Evolutionary conservation across 2,797 vertebrate genomes (phyloP), one percentile per base, ranked within the genome.

Genomic region (Borostomias antarcticus): DNA sequence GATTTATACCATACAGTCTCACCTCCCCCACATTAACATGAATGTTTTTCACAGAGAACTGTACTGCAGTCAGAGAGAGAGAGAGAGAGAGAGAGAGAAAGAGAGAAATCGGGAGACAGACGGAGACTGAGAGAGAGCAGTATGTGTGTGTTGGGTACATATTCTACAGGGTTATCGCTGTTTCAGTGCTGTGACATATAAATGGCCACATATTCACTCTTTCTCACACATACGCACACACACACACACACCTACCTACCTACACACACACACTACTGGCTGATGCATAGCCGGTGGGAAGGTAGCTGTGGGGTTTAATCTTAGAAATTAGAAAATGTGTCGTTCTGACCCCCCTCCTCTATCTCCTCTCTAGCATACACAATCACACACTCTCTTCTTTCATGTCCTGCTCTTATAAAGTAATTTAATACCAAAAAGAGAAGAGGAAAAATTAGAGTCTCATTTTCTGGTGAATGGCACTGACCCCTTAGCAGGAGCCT

Each of bases 1-100:
- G 64, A 75, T 66, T 80, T 54, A 21, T 66, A 11, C 74, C 21
- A 57, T 69, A 35, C 59, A 61, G 60, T 29, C 54, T 15, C 43
- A 50, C 29, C 68, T 64, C 75, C 40, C 62, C 65, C 75, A 65
- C 50, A 8, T 62, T 19, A 35, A 58, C 65, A 60, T 48, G 47
- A 19, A 48, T 1, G 4, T 32, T 37, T 58, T 21, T 37, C 10
- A n/a, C 52, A 15, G 9, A 28, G 8, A 25, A 26, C 19, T 21
- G 56, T 21, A 15, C 37, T 9, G 32, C 21, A 37, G 25, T 26
- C 25, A 17, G 2, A 29, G 32, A 29, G 26, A 58, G 13, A 21
- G 54, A 58, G 54, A 8, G 17, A 33, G 29, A 7, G 29, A 57
- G 25, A 30, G 2, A 19, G 17, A 29, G 13, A 30, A n/a, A n/a